These are phyloP conservation scores for Drosophila navojoa DNA, from an alignment of 1,140 invertebrate genomes.

Conservation along the genomic window DNA sequence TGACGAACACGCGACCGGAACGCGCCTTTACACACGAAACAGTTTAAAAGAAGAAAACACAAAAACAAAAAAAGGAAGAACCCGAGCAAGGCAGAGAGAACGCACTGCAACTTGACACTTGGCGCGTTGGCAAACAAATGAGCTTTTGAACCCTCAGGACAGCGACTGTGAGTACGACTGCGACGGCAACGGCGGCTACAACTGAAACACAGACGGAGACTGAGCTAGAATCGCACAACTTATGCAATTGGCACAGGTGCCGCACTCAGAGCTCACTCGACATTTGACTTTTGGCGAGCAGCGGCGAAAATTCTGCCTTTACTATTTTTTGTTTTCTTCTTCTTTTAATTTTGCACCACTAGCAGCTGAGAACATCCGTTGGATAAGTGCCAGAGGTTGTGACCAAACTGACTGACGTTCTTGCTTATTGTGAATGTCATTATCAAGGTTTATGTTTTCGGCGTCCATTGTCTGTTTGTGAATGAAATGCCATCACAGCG, in stretches of 20 bases:
- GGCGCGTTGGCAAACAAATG: constrained; percentile 68
- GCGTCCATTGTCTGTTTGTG: constrained; percentile 52
- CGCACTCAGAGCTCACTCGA: constrained; percentile 56
- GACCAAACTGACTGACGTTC: constrained; percentile 50
- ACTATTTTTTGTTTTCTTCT: constrained; percentile 6
- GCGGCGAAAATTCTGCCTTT: constrained; percentile 4
- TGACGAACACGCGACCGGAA: constrained; percentile 74
- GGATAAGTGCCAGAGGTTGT: constrained; percentile 73
- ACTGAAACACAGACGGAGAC: constrained; percentile 26
- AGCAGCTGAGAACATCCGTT: constrained; percentile 61
- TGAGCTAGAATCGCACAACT: constrained; percentile 41
- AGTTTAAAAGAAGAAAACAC: neutral
- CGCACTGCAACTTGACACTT: constrained; percentile 53
- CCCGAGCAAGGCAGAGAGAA: neutral
- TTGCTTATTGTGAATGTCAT: constrained; percentile 72
- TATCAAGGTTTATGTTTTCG: constrained; percentile 75
- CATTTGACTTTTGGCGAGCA: constrained; percentile 74
- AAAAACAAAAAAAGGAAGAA: neutral
- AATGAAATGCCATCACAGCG: constrained; percentile 33
- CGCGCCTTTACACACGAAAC: constrained; percentile 59
- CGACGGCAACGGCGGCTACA: neutral
- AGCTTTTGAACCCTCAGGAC: constrained; percentile 57
- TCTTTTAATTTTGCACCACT: constrained; percentile 37
- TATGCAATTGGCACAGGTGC: constrained; percentile 68
- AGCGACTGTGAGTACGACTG: neutral